Evolutionary conservation across 2,797 vertebrate genomes (phyloP).

Genomic region (Aldrovandia affinis): DNA sequence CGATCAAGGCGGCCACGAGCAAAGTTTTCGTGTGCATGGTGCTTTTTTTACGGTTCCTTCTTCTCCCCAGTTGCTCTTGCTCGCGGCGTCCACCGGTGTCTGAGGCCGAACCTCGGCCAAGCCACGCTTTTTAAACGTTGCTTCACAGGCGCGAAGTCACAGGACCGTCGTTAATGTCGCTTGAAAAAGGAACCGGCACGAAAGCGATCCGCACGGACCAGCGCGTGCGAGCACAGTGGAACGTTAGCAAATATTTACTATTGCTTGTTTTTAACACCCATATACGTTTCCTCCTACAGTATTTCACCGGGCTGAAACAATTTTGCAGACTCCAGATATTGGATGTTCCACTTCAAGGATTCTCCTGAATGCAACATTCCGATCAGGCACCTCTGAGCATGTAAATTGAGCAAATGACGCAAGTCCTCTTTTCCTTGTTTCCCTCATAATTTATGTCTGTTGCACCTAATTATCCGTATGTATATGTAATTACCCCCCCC

Average conservation of each 20-base stretch:
- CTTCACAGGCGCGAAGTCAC: constrained; percentile 8
- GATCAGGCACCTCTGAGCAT: not conserved
- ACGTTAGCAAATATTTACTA: not conserved
- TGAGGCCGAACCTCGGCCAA: not conserved
- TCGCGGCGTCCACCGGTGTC: not conserved
- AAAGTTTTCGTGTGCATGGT: constrained; percentile 1
- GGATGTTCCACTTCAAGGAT: constrained; percentile 1
- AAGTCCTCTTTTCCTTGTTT: too few relatives aligned
- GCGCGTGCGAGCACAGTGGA: not conserved
- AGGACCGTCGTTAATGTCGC: not conserved
- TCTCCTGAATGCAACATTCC: not conserved
- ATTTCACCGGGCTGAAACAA: not conserved
- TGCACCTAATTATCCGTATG: too few relatives aligned
- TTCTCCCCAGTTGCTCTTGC: not conserved
- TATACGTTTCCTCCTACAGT: not conserved
- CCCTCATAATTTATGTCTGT: too few relatives aligned
- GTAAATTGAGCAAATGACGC: too few relatives aligned
- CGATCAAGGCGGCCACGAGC: not conserved
- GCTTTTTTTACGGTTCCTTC: not conserved
- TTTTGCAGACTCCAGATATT: not conserved
- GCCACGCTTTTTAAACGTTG: not conserved
- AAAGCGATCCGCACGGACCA: constrained; percentile 1
- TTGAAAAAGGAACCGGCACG: not conserved
- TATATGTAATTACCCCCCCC: too few relatives aligned
- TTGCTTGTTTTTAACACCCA: not conserved